Conservation (phyloP, 2,888 invertebrate genomes). For the Morpho helenor region DNA sequence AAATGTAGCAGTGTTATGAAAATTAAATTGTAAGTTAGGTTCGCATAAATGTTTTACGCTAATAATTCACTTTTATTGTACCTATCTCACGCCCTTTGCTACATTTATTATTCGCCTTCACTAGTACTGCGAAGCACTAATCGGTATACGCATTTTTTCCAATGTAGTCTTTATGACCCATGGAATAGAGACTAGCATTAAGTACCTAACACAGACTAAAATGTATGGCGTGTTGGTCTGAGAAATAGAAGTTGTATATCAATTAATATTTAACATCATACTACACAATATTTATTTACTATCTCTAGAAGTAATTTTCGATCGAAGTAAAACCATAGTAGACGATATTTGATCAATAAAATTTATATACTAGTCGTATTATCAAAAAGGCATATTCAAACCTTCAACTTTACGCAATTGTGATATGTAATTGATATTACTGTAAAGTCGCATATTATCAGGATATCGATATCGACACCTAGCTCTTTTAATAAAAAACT, state of each 20-base stretch:
- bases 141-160: conserved; percentile 17
- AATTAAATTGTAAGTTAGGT: conserved; percentile 39
- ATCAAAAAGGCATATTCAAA: no score
- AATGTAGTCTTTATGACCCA: conserved; percentile 11
- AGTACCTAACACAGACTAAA: conserved; percentile 9
- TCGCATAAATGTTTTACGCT: conserved; percentile 64
- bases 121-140: conserved; percentile 37
- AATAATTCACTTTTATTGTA: conserved; percentile 78
- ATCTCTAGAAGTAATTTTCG: no score
- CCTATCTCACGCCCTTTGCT: conserved; percentile 70
- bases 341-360: no score
- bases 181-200: conserved; percentile 10
- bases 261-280: conserved; percentile 23
- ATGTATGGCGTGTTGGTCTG: conserved; percentile 19
- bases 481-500: no score
- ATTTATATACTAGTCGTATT: no score
- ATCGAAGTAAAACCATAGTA: no score
- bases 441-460: no score
- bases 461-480: no score
- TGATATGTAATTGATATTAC: no score
- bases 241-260: conserved; percentile 21
- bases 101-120: conserved; percentile 73
- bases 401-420: no score
- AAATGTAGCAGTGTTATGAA: conserved; percentile 29
- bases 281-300: background rate